A percentile compares a stretch with the other conserved stretches of the same genome.
These are phyloP conservation scores for Tretioscincus oriximinensis DNA, from an alignment of 2,113 vertebrate genomes.

Conservation along the genomic window DNA sequence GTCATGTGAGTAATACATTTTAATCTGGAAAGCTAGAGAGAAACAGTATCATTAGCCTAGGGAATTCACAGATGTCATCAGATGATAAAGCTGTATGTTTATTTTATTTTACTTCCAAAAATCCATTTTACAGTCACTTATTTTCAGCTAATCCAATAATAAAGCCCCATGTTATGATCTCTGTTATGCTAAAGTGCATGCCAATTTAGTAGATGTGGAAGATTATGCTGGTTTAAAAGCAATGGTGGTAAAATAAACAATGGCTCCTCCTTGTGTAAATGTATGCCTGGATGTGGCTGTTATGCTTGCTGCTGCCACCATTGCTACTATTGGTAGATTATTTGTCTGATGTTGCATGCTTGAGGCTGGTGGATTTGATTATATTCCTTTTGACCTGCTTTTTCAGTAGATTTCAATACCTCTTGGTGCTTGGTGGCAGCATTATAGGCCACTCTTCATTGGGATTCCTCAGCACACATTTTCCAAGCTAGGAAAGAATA, in stretches of 20 bases:
- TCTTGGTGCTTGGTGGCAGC: background rate
- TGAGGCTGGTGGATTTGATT: background rate
- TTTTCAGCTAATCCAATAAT: slow-evolving; percentile 26
- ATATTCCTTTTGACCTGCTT: slow-evolving; percentile 20
- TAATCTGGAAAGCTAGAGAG: slow-evolving; percentile 43
- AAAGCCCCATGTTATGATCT: background rate
- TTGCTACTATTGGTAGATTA: background rate
- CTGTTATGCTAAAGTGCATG: background rate
- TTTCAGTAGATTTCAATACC: background rate
- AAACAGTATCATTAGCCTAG: slow-evolving; percentile 34
- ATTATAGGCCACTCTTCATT: slow-evolving; percentile 8
- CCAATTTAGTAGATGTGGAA: background rate
- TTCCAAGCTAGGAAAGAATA: slow-evolving; percentile 27
- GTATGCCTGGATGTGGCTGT: background rate
- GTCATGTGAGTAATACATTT: slow-evolving; percentile 47
- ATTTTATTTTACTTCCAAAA: background rate
- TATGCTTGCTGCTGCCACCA: background rate
- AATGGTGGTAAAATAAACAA: background rate
- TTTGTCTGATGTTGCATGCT: background rate
- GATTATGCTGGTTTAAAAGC: slow-evolving; percentile 15
- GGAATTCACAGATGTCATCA: slow-evolving; percentile 41
- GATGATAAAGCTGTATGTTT: slow-evolving; percentile 14
- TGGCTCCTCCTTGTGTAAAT: background rate
- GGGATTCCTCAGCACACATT: background rate
- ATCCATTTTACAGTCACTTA: slow-evolving; percentile 13